Evolutionary conservation across 2,797 vertebrate genomes (phyloP), one percentile per base, ranked within the genome.

Genomic region (Galago senegalensis): DNA sequence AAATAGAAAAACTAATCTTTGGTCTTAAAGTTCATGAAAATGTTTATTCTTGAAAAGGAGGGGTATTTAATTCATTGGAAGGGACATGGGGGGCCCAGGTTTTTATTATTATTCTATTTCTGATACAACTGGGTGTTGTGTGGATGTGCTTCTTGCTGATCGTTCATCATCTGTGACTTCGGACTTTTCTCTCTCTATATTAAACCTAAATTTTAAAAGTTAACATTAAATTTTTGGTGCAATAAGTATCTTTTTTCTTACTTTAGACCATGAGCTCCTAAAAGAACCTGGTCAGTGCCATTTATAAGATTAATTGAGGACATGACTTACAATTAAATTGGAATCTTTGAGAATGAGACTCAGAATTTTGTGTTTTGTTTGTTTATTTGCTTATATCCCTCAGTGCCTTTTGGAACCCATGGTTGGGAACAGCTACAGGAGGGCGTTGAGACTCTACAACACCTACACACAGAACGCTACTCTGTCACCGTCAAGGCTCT

Each of bases 151-250:
- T 16, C 21, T 72, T 82, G 91, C 25, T 93, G 67, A 81, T 65
- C 46, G 17, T 67, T 82, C 20, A 13, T 3, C 14, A 70, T 16
- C 80, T 86, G 43, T 49, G 46, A 46, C 73, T 86, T 69, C 76
- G 0, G 43, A 81, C 40, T 85, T 88, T 90, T 23, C 58, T 61
- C 23, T 90, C n/a, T 10, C n/a, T 81, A 53, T 76, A 81, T 72
- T 80, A 91, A 96, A 67, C 17, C 29, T 90, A 46, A 7, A 46
- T 60, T 87, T 85, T 16, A 82, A 83, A 86, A 77, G 34, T 93
- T 91, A 67, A 86, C 69, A 86, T 86, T 70, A 53, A 25, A 70
- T 40, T 2, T 17, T 83, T 76, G 16, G 13, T 61, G 31, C 34
- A 83, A 56, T 18, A 9, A 85, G 17, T 56, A 2, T n/a, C 16